Base-by-base conservation (phyloP, 2,888 invertebrate species). In the Parelbella ahira region DNA sequence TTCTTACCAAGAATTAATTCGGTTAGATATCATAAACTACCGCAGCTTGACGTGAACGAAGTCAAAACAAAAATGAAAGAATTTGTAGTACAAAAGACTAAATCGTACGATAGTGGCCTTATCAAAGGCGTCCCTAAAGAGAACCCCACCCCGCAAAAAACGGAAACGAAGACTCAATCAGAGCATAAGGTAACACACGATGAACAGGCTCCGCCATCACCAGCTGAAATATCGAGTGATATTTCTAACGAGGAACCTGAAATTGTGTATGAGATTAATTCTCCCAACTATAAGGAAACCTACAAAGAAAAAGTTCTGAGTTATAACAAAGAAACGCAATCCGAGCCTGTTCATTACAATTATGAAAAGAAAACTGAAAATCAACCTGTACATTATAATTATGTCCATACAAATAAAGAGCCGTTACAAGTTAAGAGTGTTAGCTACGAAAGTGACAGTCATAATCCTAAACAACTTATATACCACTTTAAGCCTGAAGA, bases 231-330 rank as follows among this genome's bases (percentile, higher is more conserved):
- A 19, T 19, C 30, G 11, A 67, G 60, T 37, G 70, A 73, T 21
- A 56, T 53, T 7, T 61, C 72, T 11, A 62, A 80, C 37, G 71
- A 64, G 27, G 60, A 56, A 37, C 79, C 81, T 4, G 81, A 81
- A 54, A 63, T 78, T 28, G 60, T 71, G 0, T 82, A 82, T 46
- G 82, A 82, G 61, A 75, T 79, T 12, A 74, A 78, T 51, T 62
- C 73, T 1, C 86, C 86, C 3, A 81, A 74, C 41, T 71, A 79
- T 41, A 80, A 78, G 30, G 84, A 86, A 58, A 77, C 77, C 2
- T 68, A 68, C 28, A 77, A 76, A 44, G 77, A 83, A 61, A 67
- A 86, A 57, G 67, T 71, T 30, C 54, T 82, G 7, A 78, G 67
- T 23, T 86, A 82, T 44, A 79, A 83, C 32, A 84, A 78, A 51